Evolutionary conservation across 2,888 invertebrate species (phyloP), one percentile per base, ranked within the genome.

Genomic region (Resseliella maxima): DNA sequence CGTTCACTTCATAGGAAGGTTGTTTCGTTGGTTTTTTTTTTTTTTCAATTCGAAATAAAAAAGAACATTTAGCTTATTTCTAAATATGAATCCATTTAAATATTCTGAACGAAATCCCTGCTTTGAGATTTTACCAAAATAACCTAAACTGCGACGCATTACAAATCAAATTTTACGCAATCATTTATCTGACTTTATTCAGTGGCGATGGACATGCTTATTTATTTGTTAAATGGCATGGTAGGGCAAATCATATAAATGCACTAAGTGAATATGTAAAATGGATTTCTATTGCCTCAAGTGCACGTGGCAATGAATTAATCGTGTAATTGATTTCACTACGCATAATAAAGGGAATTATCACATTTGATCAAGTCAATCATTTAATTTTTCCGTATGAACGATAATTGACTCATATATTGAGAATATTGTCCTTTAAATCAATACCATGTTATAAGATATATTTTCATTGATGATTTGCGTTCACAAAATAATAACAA

Each of bases 131-230:
- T 86, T 36, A 45, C 41, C 27, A 41, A 85, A 54, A 54, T 85
- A 50, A 86, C 54, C 59, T 86, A 54, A 64, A 86, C 2, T 50
- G 24, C 18, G 31, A 85, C 59, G 86, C 64, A 86, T 86, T 38
- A 86, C 86, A 86, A 86, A 86, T 59, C 85, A 31, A 27, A 85
- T 46, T 85, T 45, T 18, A 27, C 24, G n/a, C n/a, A 10, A 85
- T 27, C 27, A 31, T 85, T 36, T 81, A 1, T 6, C 35, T 24
- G 59, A n/a, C 24, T 10, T 3, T 35, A 72, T 3, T 72, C 18
- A 15, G 31, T 31, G 31, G 31, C 18, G 15, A 72, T 72, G 72
- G 72, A 72, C 35, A 72, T n/a, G 72, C 31, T 72, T 31, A n/a
- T 72, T 59, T 72, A 31, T 59, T 27, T 2, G 72, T 0, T 72